Evolutionary conservation across 2,888 invertebrate species (phyloP).

Genomic region (Colostygia pectinataria): DNA sequence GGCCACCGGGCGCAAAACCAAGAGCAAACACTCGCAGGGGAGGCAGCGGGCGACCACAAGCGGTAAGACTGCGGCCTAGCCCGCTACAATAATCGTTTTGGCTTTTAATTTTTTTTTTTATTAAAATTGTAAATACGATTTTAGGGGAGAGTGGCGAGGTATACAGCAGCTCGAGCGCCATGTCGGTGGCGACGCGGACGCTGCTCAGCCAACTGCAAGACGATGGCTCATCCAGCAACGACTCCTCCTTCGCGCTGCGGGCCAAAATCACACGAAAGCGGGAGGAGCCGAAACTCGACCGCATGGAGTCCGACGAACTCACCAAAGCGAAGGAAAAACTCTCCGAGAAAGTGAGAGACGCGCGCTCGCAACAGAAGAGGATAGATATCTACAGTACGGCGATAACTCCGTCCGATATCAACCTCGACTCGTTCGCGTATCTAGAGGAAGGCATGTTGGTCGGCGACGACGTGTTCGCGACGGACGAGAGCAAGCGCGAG

Average conservation of each 20-base stretch:
- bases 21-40: constrained; percentile 59
- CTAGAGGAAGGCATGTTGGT: constrained; percentile 75
- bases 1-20: constrained; percentile 57
- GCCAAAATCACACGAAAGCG: constrained; percentile 57
- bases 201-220: constrained; percentile 80
- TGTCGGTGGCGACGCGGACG: constrained; percentile 72
- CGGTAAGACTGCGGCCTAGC: constrained; percentile 55
- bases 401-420: constrained; percentile 77
- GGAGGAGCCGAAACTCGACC: constrained; percentile 54
- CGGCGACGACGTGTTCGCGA: constrained; percentile 69
- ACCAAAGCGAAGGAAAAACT: constrained; percentile 73
- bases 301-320: constrained; percentile 66
- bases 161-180: constrained; percentile 64
- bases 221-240: constrained; percentile 79
- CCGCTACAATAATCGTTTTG: constrained; percentile 32
- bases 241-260: constrained; percentile 74
- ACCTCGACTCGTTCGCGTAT: constrained; percentile 80
- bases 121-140: constrained; percentile 51
- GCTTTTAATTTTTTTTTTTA: constrained; percentile 44
- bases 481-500: constrained; percentile 54
- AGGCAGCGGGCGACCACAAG: constrained; percentile 60
- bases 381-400: constrained; percentile 82
- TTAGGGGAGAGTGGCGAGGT: constrained; percentile 72
- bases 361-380: constrained; percentile 67
- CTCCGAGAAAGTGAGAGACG: constrained; percentile 71